Percentiles rank a stretch among this genome's conserved stretches.
These are phyloP conservation scores for Oxygymnocypris stewartii DNA, from an alignment of 2,113 vertebrate genomes.

Conservation along the genomic window DNA sequence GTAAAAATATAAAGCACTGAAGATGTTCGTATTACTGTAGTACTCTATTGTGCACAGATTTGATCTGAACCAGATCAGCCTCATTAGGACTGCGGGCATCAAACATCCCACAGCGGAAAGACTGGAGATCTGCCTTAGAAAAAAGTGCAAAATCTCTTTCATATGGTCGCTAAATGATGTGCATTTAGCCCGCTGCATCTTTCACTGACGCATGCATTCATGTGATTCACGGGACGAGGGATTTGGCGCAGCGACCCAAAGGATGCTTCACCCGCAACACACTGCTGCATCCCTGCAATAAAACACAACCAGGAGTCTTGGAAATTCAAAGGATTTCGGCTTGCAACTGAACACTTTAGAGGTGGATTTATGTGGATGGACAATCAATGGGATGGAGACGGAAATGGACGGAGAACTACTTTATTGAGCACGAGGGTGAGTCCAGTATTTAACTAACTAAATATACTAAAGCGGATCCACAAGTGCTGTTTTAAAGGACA, in stretches of 20 bases:
- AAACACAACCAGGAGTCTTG: constrained; percentile 9
- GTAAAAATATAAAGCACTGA: not conserved
- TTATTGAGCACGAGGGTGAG: constrained; percentile 28
- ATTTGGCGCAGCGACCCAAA: constrained; percentile 69
- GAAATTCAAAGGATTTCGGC: not conserved
- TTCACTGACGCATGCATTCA: constrained; percentile 41
- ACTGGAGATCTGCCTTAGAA: constrained; percentile 36
- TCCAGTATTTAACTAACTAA: not conserved
- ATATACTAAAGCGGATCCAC: not conserved
- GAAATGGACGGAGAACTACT: constrained; percentile 11
- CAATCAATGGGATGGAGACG: not conserved
- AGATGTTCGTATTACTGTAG: not conserved
- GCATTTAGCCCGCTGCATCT: constrained; percentile 38
- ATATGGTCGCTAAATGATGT: constrained; percentile 36
- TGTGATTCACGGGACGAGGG: constrained; percentile 38
- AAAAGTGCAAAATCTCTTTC: constrained; percentile 10
- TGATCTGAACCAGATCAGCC: constrained; percentile 34
- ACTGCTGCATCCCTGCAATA: constrained; percentile 24
- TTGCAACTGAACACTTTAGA: not conserved
- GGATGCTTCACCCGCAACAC: constrained; percentile 49
- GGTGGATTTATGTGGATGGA: constrained; percentile 4
- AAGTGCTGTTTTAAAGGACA: constrained; percentile 5
- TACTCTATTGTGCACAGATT: constrained; percentile 45
- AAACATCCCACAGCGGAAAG: constrained; percentile 36
- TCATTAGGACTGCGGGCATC: constrained; percentile 52